Evolutionary conservation across 2,113 vertebrate genomes (phyloP), one percentile per base, ranked within the genome.

Genomic region (Nothoprocta pentlandii): DNA sequence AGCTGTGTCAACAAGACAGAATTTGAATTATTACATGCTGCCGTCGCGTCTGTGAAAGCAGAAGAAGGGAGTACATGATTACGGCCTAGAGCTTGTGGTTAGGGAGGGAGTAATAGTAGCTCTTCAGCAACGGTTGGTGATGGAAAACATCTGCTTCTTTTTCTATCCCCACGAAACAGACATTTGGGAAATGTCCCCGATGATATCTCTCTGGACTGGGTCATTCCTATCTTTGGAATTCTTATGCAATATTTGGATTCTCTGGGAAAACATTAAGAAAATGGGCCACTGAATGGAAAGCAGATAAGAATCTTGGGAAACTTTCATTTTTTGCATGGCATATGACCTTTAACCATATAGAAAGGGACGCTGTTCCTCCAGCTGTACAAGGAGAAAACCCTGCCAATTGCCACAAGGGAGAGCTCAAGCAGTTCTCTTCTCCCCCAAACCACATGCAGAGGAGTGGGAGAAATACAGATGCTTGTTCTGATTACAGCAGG

Each of bases 131-230:
- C 92, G 77, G 89, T 25, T 91, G 89, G 30, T 97, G 97, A 98
- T 96, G 58, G 95, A 96, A 98, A 98, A 97, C 98, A 98, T 96
- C 98, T 98, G 97, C 90, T 97, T 97, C 69, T 73, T 95, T 96
- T 95, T 88, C 71, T 47, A 84, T 92, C 80, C 64, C 66, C 74
- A 90, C 21, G 84, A 93, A 96, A 92, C 26, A 85, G 28, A 85
- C 90, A 91, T 92, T 94, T 95, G 94, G 92, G 94, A 97, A 97
- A 96, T 22, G 79, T 88, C 34, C 79, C 41, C 15, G 77, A 91
- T 94, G 83, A 47, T 92, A 76, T 96, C 89, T 63, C 68, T 86
- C 69, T 84, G 56, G 94, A 94, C 62, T 84, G 94, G 95, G 91
- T 93, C 95, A 78, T 88, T 90, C 90, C 44, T 59, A 30, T 92